Conservation (phyloP, 2,113 vertebrate genomes). For the Phycodurus eques region DNA sequence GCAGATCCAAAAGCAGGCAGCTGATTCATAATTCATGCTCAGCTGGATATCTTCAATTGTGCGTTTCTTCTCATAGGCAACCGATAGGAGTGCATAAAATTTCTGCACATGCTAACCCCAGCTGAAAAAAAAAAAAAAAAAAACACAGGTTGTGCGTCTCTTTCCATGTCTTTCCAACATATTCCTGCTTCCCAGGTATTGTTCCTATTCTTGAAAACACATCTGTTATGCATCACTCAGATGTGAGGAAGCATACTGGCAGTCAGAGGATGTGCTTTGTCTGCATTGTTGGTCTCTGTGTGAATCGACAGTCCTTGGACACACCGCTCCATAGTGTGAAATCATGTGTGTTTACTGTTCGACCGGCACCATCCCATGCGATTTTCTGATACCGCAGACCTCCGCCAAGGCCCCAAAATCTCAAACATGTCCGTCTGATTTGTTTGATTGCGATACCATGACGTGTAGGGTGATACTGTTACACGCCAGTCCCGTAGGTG, state of each 20-base stretch:
- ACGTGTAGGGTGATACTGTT: background rate
- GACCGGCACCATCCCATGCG: background rate
- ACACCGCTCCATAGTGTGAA: background rate
- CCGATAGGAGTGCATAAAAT: conserved; percentile 13
- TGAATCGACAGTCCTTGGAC: background rate
- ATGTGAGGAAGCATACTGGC: background rate
- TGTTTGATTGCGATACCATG: background rate
- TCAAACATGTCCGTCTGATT: background rate
- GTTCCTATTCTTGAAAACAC: background rate
- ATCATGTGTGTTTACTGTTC: no score
- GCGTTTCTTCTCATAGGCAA: conserved; percentile 36
- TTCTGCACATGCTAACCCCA: background rate
- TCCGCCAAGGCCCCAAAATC: background rate
- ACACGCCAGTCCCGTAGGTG: no score
- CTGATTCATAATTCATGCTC: conserved; percentile 59
- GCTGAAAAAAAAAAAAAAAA: background rate
- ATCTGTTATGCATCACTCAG: background rate
- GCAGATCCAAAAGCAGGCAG: conserved; percentile 53
- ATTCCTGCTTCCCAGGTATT: background rate
- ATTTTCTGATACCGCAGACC: background rate
- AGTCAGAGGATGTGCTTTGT: background rate
- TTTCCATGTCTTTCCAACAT: no score
- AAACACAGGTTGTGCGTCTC: conserved; percentile 4
- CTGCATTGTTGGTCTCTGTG: background rate
- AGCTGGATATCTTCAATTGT: conserved; percentile 50